Evolutionary conservation across 2,888 invertebrate species (phyloP).

Genomic region (Podabrus alpinus): DNA sequence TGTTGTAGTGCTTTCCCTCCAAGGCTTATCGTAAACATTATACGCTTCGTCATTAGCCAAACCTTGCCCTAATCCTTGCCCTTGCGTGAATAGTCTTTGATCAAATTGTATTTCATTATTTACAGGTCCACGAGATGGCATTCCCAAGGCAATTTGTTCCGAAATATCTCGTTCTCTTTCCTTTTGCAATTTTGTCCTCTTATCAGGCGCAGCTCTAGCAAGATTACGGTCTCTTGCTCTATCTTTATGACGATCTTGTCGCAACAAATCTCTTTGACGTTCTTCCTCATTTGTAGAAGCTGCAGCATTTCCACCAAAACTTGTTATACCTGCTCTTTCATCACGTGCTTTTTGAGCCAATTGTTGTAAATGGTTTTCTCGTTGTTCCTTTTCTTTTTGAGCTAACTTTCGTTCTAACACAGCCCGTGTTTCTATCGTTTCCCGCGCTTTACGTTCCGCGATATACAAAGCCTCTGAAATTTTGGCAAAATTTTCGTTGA

Average conservation of each 20-base stretch:
- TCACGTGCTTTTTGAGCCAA: conserved; percentile 95
- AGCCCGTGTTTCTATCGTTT: conserved; percentile 95
- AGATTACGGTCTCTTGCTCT: conserved; percentile 91
- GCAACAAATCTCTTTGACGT: conserved; percentile 81
- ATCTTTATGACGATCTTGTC: conserved; percentile 89
- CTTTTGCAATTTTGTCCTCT: conserved; percentile 83
- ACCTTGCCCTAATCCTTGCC: conserved; percentile 84
- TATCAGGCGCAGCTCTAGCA: conserved; percentile 92
- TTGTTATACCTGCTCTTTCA: conserved; percentile 83
- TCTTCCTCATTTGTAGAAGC: conserved; percentile 69
- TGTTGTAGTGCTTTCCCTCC: conserved; percentile 87
- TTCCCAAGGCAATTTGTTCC: conserved; percentile 95
- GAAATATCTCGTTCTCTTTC: conserved; percentile 96
- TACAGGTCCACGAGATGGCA: conserved; percentile 79
- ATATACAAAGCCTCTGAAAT: conserved; percentile 97
- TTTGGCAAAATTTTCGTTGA: conserved; percentile 99
- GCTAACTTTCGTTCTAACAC: conserved; percentile 95
- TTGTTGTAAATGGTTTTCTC: conserved; percentile 90
- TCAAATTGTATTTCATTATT: conserved; percentile 89
- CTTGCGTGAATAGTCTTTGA: conserved; percentile 92
- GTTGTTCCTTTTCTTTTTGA: conserved; percentile 97
- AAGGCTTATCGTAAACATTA: conserved; percentile 97
- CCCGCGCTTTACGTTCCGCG: conserved; percentile 93
- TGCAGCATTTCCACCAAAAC: conserved; percentile 50
- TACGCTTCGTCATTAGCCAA: conserved; percentile 97